Percentiles rank a stretch among this genome's conserved stretches.
Conservation (phyloP, 2,113 vertebrate genomes). For the Neotoma lepida region DNA sequence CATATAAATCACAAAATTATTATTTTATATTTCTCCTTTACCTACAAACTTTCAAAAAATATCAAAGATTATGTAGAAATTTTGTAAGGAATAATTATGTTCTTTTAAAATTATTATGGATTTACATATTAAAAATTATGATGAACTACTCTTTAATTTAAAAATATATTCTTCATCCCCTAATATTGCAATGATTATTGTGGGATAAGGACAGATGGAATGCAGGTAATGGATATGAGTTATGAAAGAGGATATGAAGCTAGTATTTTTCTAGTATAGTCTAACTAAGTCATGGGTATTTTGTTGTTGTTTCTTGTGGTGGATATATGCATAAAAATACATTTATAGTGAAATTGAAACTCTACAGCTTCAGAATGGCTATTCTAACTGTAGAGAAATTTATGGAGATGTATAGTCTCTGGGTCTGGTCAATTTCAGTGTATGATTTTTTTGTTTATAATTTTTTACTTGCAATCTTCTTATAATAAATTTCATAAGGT, state of each 20-base stretch:
- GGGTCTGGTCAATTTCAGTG: not conserved
- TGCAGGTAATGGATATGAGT: not conserved
- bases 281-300: not conserved
- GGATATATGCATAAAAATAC: not conserved
- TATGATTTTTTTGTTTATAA: not conserved
- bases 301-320: not conserved
- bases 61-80: not conserved
- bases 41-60: not conserved
- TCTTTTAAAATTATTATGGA: not conserved
- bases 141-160: not conserved
- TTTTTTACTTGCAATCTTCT: not conserved
- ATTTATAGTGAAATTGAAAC: not conserved
- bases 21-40: not conserved
- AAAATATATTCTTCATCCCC: not conserved
- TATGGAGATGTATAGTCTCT: not conserved
- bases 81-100: not conserved
- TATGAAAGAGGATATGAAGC: not conserved
- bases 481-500: not conserved
- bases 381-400: not conserved
- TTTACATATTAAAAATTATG: not conserved
- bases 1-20: not conserved
- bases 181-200: not conserved
- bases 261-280: not conserved
- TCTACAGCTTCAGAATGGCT: not conserved
- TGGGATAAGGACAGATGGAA: not conserved